Evolutionary conservation across 2,888 invertebrate genomes (phyloP).

Genomic region (Euplagia quadripunctaria): DNA sequence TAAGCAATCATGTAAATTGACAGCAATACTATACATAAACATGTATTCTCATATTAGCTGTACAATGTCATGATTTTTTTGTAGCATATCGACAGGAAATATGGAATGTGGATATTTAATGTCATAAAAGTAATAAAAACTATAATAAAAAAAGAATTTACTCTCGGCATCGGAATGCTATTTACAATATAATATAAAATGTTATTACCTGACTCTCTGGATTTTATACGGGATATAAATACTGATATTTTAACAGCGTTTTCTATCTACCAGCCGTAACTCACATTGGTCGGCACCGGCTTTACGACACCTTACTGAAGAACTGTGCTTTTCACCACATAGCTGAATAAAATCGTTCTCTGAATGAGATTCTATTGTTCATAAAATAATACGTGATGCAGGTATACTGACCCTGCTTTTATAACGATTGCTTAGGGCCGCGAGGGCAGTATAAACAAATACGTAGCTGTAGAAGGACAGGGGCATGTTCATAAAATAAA

Average conservation of each 20-base stretch:
- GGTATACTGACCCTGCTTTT: too few species aligned
- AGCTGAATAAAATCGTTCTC: slow-evolving; percentile 16
- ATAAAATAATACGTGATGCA: too few species aligned
- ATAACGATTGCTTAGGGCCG: too few species aligned
- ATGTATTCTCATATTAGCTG: slow-evolving; percentile 36
- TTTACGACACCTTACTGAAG: slow-evolving; percentile 36
- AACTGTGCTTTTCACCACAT: slow-evolving; percentile 26
- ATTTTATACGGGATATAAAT: slow-evolving; percentile 47
- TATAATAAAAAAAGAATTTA: slow-evolving; percentile 34
- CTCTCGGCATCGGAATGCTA: slow-evolving; percentile 34
- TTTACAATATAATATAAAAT: slow-evolving; percentile 48
- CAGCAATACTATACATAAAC: slow-evolving; percentile 47
- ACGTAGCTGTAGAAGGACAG: too few species aligned
- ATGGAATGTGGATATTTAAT: neutral
- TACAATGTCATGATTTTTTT: slow-evolving; percentile 33
- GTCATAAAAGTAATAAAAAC: slow-evolving; percentile 27
- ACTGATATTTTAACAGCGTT: slow-evolving; percentile 48
- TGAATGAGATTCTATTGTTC: too few species aligned
- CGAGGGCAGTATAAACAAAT: too few species aligned
- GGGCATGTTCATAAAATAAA: too few species aligned
- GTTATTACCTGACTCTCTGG: slow-evolving; percentile 40
- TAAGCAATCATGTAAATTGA: slow-evolving; percentile 58
- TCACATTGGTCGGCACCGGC: slow-evolving; percentile 16
- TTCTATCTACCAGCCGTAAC: slow-evolving; percentile 42
- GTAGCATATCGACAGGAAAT: neutral